Evolutionary conservation across 2,113 vertebrate species (phyloP), one percentile per base, ranked within the genome.

Genomic region (Amazona guildingii): DNA sequence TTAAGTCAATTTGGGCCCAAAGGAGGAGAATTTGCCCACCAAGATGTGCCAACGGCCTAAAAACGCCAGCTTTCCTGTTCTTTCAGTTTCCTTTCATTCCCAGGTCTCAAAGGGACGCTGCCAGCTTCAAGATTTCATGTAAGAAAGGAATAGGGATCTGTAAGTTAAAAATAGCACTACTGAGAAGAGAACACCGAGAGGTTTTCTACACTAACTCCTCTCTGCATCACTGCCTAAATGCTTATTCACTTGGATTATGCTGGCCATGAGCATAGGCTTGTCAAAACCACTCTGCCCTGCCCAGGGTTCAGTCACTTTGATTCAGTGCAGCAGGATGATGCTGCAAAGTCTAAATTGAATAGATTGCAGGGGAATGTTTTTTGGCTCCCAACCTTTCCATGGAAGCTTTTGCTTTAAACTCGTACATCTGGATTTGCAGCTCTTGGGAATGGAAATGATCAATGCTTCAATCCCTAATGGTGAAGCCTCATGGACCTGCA

Each of bases 301-400:
- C 69, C 86, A 95, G 80, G 52, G 84, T 96, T 89, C 90, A 95
- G 81, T 59, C 80, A 61, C 69, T 72, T 94, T 89, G 76, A 90
- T 63, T 94, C 85, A 86, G 3, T 55, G 94, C 83, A 74, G 92
- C 15, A 96, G 49, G 67, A 96, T 96, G 94, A 96, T 92, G 77
- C 94, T 95, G 95, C 92, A 94, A 92, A 95, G 13, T 79, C 84
- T 89, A 67, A 64, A 92, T 75, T 84, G 78, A 93, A 96, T 75
- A 92, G 39, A 57, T 55, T 83, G 77, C 80, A 83, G 83, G n/a
- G 63, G 11, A 73, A 70, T 46, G 48, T 49, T 92, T 91, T 94
- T 12, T 82, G 74, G 48, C 41, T 87, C 73, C 70, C 44, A 73
- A 49, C 20, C 61, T 49, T 84, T 67, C 62, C 17, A 28, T 21